Evolutionary conservation across 2,113 vertebrate species (phyloP), one percentile per base, ranked within the genome.

Genomic region (Gymnogyps californianus): DNA sequence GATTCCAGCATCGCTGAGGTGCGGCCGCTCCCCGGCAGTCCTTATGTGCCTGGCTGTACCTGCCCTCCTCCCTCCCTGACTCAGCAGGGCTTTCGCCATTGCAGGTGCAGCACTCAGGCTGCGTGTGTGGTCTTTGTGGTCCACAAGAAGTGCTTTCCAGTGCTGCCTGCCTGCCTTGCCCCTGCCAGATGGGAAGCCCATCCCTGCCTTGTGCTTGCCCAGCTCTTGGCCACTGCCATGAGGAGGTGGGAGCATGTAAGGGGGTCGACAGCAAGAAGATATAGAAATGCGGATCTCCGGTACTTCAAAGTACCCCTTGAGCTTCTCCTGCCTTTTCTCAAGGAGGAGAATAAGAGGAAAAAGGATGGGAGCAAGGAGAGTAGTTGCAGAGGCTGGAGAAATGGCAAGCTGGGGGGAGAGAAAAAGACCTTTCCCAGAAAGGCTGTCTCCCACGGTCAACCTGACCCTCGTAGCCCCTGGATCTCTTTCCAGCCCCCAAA

Each of bases 1-100:
- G 96, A 95, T 97, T 82, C 84, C 84, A 93, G 87, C 71, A 69
- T 44, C 9, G 18, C 67, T 1, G 58, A 90, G 89, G 67, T 46
- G 5, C 2, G 6, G 83, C 38, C 13, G 21, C 83, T 88, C 70
- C 38, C n/a, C 2, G 8, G 62, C 20, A 59, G 38, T 7, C 74
- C 83, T 89, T 40, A 34, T 0, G 2, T 52, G n/a, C 38, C 57
- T 0, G 2, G 13, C 25, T 32, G 17, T 84, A 49, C 81, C 65
- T 79, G 77, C 26, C 22, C 38, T 71, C 44, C 42, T 89, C 49
- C n/a, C 34, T 69, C 40, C 46, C 21, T 16, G 1, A 4, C 25
- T 75, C 15, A 16, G 42, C 26, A 11, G 1, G 5, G 12, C 40
- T 71, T 16, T 79, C 7, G 3, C 34, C 24, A 5, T 36, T 10